A percentile compares a stretch with the other conserved stretches of the same genome.
Evolutionary conservation across 2,113 vertebrate species (phyloP).

Genomic region (Pantherophis guttatus): DNA sequence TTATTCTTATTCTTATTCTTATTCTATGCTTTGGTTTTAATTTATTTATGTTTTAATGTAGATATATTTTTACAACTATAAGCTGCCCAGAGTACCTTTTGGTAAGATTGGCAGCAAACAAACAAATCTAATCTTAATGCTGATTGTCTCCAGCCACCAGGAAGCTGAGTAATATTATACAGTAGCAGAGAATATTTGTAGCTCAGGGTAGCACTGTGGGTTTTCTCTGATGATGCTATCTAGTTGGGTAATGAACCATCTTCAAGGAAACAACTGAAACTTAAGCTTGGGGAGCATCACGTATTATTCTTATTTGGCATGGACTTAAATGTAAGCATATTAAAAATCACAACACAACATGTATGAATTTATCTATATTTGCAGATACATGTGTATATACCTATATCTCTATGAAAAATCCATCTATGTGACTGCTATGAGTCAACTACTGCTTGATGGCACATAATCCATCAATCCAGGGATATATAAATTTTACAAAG

Average conservation of each 20-base stretch:
- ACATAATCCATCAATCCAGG: background rate
- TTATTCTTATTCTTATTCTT: no score
- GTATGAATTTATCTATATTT: background rate
- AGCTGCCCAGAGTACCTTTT: no score
- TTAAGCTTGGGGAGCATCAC: no score
- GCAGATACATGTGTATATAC: background rate
- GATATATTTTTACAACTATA: no score
- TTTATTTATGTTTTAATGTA: no score
- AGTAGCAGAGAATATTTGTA: no score
- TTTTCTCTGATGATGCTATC: no score
- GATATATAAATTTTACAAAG: background rate
- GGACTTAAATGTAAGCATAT: background rate
- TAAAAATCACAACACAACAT: background rate
- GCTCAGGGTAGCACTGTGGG: no score
- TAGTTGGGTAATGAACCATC: no score
- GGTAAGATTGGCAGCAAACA: background rate
- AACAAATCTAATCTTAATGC: background rate
- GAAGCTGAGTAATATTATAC: background rate
- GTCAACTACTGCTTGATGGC: background rate
- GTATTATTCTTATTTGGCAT: background rate
- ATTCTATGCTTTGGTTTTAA: no score
- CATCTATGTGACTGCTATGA: background rate
- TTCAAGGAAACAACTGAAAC: no score
- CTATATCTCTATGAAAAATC: background rate
- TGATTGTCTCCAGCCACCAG: background rate